Evolutionary conservation across 2,888 invertebrate genomes (phyloP).

Genomic region (Rhorus exstirpatorius): DNA sequence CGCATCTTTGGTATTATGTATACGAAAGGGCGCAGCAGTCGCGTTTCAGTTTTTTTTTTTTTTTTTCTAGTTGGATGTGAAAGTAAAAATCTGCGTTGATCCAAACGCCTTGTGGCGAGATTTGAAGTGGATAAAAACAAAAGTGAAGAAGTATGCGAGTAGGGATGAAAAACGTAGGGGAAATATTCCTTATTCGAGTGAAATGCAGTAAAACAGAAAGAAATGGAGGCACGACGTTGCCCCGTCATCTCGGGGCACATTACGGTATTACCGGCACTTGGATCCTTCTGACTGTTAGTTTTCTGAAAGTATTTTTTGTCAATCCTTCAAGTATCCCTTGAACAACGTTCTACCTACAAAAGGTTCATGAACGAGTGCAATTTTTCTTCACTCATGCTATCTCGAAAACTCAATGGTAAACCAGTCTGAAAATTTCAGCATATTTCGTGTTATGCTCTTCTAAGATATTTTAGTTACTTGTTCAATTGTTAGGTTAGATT

Average conservation of each 20-base stretch:
- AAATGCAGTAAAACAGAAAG: conserved; percentile 26
- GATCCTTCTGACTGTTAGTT: not conserved
- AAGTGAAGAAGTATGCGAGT: not conserved
- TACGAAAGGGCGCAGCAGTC: conserved; percentile 12
- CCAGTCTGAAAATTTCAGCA: too few relatives aligned
- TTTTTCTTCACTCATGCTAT: not conserved
- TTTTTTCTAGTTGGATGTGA: not conserved
- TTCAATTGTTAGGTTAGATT: too few relatives aligned
- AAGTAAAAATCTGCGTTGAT: conserved; percentile 43
- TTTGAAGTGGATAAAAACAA: not conserved
- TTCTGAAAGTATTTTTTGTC: not conserved
- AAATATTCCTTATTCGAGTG: not conserved
- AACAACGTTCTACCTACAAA: too few relatives aligned
- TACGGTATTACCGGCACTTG: not conserved
- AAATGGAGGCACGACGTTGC: conserved; percentile 5
- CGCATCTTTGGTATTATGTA: conserved; percentile 40
- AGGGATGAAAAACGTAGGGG: not conserved
- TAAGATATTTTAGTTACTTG: too few relatives aligned
- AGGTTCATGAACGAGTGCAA: too few relatives aligned
- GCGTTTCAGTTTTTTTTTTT: conserved; percentile 16
- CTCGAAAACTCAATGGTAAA: too few relatives aligned
- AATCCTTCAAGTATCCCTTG: too few relatives aligned
- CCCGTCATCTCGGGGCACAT: not conserved
- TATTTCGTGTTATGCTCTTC: too few relatives aligned
- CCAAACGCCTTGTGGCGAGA: not conserved